Evolutionary conservation across 1,140 invertebrate genomes (phyloP), one percentile per base, ranked within the genome.

Genomic region (Thrips palmi): DNA sequence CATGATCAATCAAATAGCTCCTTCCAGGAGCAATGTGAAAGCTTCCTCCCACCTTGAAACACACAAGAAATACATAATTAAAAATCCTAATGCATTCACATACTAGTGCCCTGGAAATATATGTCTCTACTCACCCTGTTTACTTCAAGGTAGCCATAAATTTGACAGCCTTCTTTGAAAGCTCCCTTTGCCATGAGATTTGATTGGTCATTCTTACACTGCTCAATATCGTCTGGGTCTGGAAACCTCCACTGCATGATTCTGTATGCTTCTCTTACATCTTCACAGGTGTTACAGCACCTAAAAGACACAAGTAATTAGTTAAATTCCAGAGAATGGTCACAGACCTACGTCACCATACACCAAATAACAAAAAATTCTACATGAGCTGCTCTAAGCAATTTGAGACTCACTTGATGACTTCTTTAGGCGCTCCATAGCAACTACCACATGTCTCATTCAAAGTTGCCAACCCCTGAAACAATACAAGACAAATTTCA

Each of bases 261-360:
- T 49, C 76, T 69, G 55, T 98, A 97, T 0, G 91, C 91, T 58
- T 88, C 78, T 58, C 78, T 75, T 0, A 98, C 87, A 44, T 94
- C 88, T 45, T 91, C 82, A 65, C 93, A 97, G 21, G 89, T 92
- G 57, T 96, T 94, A 57, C 93, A 97, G 56, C 93, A 97, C 49
- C 87, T 88, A 40, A n/a, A 64, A 62, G 38, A 27, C 71, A 57
- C 73, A 74, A 40, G 59, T 60, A 56, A 44, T 54, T 59, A 43
- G 49, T 43, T 25, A 40, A 60, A 64, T 47, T 60, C 55, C 42
- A 56, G 50, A 33, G 56, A 46, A 64, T 70, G 42, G n/a, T 49
- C 52, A 45, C 42, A 45, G 52, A 50, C 39, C 43, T 33, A 46
- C 29, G 47, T 30, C 27, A 23, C 20, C 37, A 39, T 17, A 37